Conservation (phyloP, 2,888 invertebrate genomes). For the Cheilosia pagana region DNA sequence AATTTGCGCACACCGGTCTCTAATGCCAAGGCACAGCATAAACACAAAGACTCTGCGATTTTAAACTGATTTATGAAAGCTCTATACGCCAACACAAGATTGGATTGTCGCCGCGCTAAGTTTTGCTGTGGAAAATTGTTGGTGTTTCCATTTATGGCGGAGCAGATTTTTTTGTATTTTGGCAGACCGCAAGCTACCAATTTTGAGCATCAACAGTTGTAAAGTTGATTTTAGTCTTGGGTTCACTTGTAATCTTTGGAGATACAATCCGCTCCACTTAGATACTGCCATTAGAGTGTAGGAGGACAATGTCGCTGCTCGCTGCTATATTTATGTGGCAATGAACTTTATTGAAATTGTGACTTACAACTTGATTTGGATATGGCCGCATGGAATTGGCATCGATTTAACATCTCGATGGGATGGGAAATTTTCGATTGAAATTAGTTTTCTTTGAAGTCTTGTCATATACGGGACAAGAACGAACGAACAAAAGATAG, state of each 20-base stretch:
- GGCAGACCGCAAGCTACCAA: neutral
- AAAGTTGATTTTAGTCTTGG: neutral
- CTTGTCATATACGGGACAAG: too few relatives aligned
- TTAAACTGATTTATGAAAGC: constrained; percentile 18
- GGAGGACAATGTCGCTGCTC: neutral
- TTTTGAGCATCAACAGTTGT: neutral
- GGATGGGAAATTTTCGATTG: neutral
- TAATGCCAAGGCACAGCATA: neutral
- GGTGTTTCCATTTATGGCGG: neutral
- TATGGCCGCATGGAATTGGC: neutral
- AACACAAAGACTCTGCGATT: neutral
- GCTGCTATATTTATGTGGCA: constrained; percentile 16
- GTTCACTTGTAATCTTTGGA: neutral
- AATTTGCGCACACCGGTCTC: constrained; percentile 9
- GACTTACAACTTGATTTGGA: neutral
- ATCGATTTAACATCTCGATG: neutral
- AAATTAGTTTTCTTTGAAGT: too few relatives aligned
- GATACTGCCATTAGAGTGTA: neutral
- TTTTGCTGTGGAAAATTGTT: neutral
- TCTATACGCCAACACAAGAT: constrained; percentile 13
- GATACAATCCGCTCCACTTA: neutral
- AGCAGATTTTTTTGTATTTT: neutral
- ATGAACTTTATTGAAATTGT: constrained; percentile 27
- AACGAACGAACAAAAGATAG: too few relatives aligned
- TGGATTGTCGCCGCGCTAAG: constrained; percentile 9